Evolutionary conservation across 1,140 invertebrate genomes (phyloP).

Genomic region (Lordiphosa mommai): DNA sequence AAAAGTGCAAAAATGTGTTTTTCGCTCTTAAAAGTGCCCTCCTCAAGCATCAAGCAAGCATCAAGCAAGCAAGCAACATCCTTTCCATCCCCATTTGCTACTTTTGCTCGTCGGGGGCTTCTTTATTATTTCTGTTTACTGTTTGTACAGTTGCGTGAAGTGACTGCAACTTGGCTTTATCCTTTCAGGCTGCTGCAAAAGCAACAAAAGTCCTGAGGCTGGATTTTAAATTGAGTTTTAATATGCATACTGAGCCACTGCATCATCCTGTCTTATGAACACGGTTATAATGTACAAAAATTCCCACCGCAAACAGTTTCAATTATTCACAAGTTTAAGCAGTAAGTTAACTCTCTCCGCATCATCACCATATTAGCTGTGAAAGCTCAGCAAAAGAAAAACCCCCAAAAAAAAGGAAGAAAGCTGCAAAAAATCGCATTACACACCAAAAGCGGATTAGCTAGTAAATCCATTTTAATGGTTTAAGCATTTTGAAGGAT

Average conservation of each 20-base stretch:
- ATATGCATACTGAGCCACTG: conserved; percentile 38
- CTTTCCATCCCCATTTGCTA: neutral
- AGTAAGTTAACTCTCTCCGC: conserved; percentile 2
- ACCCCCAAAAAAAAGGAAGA: too few relatives aligned
- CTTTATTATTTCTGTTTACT: conserved; percentile 60
- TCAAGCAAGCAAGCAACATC: neutral
- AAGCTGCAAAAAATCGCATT: too few relatives aligned
- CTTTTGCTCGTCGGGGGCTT: conserved; percentile 6
- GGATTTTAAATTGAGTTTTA: conserved; percentile 58
- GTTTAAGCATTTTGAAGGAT: too few relatives aligned
- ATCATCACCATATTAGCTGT: conserved; percentile 25
- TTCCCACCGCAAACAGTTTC: conserved; percentile 27
- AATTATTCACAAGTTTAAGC: conserved; percentile 37
- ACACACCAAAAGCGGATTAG: too few relatives aligned
- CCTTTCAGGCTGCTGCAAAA: conserved; percentile 20
- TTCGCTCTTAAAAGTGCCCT: conserved; percentile 64
- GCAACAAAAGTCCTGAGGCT: neutral
- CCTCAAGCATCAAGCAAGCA: neutral
- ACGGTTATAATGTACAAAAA: neutral
- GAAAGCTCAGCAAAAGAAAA: conserved; percentile 2
- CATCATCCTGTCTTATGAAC: conserved; percentile 1
- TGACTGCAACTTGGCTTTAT: conserved; percentile 43
- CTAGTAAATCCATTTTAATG: too few relatives aligned
- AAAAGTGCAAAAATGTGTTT: conserved; percentile 78
- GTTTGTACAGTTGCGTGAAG: conserved; percentile 75